Conservation (phyloP, 2,888 invertebrate species). For the Dusona sp. region DNA sequence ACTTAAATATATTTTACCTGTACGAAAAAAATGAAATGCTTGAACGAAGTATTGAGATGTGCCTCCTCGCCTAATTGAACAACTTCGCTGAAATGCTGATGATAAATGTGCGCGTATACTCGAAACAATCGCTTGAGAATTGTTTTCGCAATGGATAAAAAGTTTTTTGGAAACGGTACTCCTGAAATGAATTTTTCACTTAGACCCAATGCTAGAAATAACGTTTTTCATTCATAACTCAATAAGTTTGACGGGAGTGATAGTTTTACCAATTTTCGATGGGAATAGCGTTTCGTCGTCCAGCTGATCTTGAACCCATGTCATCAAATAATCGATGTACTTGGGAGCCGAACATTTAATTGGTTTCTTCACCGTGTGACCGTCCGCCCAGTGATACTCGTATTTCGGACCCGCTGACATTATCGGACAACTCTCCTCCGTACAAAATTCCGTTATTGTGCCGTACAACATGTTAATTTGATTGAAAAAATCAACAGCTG, state of each 20-base stretch:
- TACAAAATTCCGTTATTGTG: constrained; percentile 99
- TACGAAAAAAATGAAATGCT: constrained; percentile 99
- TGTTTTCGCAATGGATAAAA: constrained; percentile 98
- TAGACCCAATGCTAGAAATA: neutral
- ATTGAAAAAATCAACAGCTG: constrained; percentile 99
- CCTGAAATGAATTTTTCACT: constrained; percentile 86
- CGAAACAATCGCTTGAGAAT: constrained; percentile 99
- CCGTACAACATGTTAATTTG: constrained; percentile 99
- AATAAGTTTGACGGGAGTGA: too few species aligned
- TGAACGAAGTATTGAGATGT: constrained; percentile 99
- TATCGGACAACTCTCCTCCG: constrained; percentile 97
- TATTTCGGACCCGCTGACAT: constrained; percentile 99
- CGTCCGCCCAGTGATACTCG: constrained; percentile 99
- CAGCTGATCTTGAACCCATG: constrained; percentile 99
- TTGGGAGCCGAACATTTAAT: constrained; percentile 99
- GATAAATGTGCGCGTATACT: constrained; percentile 99
- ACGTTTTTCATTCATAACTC: neutral
- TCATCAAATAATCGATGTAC: constrained; percentile 99
- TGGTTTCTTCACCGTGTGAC: constrained; percentile 98
- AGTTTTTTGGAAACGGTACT: constrained; percentile 99
- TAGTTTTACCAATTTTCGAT: constrained; percentile 93
- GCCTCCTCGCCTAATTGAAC: constrained; percentile 99
- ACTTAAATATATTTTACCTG: constrained; percentile 86
- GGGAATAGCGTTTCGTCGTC: constrained; percentile 99
- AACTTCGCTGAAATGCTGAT: constrained; percentile 99